phyloP scores from a whole-genome alignment of 2,113 vertebrate genomes.

The Emydura subglobosa region DNA sequence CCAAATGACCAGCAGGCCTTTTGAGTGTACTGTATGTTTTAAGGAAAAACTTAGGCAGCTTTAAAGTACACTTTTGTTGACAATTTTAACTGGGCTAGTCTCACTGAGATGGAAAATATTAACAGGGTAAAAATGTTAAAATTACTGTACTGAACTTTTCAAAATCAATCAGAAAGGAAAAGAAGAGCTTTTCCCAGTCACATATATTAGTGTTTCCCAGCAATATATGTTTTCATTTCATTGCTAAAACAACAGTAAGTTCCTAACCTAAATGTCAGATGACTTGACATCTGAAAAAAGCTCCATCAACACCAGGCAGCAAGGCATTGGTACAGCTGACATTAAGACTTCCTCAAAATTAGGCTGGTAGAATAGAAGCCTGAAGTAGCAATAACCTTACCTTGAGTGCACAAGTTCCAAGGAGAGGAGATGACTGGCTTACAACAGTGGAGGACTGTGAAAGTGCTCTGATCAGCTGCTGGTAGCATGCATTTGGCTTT shows the following conservation, averaged over 20 bases:
- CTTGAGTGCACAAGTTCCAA: constrained; percentile 81
- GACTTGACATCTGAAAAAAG: constrained; percentile 62
- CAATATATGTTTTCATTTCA: constrained; percentile 77
- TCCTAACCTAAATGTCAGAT: constrained; percentile 80
- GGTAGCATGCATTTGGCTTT: constrained; percentile 91
- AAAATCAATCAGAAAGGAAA: constrained; percentile 33
- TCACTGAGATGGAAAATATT: constrained; percentile 39
- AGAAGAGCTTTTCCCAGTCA: constrained; percentile 61
- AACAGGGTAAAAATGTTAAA: constrained; percentile 56
- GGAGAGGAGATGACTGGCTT: constrained; percentile 80
- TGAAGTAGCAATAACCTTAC: constrained; percentile 82
- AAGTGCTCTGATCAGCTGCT: constrained; percentile 83
- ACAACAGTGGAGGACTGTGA: constrained; percentile 80
- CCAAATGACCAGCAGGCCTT: constrained; percentile 51
- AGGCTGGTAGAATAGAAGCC: constrained; percentile 57
- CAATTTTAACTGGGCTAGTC: constrained; percentile 56
- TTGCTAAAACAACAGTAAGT: constrained; percentile 80
- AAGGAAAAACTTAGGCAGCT: constrained; percentile 67
- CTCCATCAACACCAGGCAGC: constrained; percentile 53
- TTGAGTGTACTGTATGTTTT: constrained; percentile 48
- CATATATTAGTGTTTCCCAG: constrained; percentile 68
- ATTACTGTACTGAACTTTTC: constrained; percentile 23
- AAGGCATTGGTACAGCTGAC: constrained; percentile 47
- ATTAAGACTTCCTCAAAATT: constrained; percentile 42
- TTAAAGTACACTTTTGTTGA: constrained; percentile 52